Conservation (phyloP, 2,797 vertebrate genomes). For the Zenarchopterus dispar region DNA sequence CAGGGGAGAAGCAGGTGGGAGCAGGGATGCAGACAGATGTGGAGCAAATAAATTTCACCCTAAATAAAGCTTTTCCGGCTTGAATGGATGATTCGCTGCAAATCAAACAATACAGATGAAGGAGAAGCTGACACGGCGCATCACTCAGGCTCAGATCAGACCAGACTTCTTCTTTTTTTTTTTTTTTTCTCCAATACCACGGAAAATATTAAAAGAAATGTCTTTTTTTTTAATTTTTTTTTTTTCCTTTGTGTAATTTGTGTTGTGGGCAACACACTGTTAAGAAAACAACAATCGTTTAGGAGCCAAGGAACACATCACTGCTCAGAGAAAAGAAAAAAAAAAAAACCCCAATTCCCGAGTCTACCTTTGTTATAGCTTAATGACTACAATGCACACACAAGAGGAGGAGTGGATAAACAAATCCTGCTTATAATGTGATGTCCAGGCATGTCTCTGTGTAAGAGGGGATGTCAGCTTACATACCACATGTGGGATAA, state of each 20-base stretch:
- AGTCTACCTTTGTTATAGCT: conserved; percentile 54
- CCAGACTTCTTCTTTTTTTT: conserved; percentile 20
- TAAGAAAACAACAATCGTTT: conserved; percentile 2
- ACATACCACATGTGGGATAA: conserved; percentile 77
- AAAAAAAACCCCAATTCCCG: background rate
- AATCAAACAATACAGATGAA: conserved; percentile 43
- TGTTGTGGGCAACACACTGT: background rate
- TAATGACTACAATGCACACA: conserved; percentile 54
- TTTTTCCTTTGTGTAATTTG: conserved; percentile 2
- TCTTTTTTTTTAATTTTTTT: background rate
- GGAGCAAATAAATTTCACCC: conserved; percentile 37
- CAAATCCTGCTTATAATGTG: conserved; percentile 70
- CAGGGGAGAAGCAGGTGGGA: conserved; percentile 23
- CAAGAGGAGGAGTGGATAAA: conserved; percentile 52
- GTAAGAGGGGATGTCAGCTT: conserved; percentile 74
- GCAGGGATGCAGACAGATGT: background rate
- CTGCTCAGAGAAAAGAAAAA: no score
- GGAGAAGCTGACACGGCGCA: conserved; percentile 6
- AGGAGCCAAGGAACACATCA: background rate
- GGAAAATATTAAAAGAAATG: background rate
- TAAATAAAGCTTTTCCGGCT: conserved; percentile 48
- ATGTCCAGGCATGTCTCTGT: conserved; percentile 74
- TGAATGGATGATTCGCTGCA: conserved; percentile 38
- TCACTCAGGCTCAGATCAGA: conserved; percentile 22
- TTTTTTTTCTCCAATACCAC: conserved; percentile 13